Percentiles rank a stretch among this genome's conserved stretches.
Conservation (phyloP, 2,888 invertebrate genomes). For the Hypercompe scribonia region DNA sequence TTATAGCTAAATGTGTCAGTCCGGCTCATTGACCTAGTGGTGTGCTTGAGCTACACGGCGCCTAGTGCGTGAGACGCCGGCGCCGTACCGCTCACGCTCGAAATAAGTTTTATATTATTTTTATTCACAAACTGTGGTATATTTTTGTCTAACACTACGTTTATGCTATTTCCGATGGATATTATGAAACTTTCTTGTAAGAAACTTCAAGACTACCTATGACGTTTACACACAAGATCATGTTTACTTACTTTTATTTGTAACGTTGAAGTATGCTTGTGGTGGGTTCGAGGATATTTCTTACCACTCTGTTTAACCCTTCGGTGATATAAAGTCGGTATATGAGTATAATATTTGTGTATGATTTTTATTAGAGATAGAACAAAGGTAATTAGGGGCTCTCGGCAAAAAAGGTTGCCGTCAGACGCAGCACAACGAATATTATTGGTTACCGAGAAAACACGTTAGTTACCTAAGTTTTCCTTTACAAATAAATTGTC, state of each 20-base stretch:
- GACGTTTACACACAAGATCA: background rate
- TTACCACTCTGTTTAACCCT: background rate
- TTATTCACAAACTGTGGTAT: constrained; percentile 76
- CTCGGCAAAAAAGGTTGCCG: too few relatives aligned
- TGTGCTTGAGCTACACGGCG: constrained; percentile 32
- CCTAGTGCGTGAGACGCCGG: constrained; percentile 44
- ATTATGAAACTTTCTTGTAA: constrained; percentile 37
- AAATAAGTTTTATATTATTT: constrained; percentile 78
- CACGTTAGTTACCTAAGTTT: background rate
- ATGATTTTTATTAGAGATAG: too few relatives aligned
- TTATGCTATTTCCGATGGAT: constrained; percentile 61
- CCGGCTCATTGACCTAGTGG: constrained; percentile 24
- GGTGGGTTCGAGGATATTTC: background rate
- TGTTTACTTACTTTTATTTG: constrained; percentile 7
- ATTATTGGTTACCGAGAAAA: too few relatives aligned
- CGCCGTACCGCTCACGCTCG: constrained; percentile 45
- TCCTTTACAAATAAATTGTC: background rate
- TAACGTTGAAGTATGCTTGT: background rate
- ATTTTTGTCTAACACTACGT: constrained; percentile 64
- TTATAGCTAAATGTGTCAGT: constrained; percentile 46
- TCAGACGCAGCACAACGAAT: too few relatives aligned
- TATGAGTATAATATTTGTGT: background rate
- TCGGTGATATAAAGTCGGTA: background rate
- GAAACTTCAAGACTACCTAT: constrained; percentile 8
- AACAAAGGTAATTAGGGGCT: too few relatives aligned